A percentile compares a stretch with the other conserved stretches of the same genome.
phyloP scores from a whole-genome alignment of 2,797 vertebrate species.

The Eulemur coronatus region DNA sequence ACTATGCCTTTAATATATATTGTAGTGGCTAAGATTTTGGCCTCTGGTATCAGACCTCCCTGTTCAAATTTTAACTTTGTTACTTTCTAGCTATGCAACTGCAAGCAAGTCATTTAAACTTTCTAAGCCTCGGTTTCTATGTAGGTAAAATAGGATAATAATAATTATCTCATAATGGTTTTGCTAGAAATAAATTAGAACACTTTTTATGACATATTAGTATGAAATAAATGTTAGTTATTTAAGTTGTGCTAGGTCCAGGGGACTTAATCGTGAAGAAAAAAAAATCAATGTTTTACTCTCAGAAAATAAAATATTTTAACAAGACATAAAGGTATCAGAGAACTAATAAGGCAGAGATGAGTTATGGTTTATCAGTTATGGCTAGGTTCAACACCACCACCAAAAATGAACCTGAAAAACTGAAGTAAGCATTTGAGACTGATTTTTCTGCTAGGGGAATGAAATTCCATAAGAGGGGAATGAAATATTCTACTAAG shows the following conservation, averaged over 20 bases:
- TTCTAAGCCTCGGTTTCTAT: neutral
- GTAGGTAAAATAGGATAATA: neutral
- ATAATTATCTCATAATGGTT: neutral
- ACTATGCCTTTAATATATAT: neutral
- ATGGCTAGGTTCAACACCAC: neutral
- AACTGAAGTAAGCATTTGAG: neutral
- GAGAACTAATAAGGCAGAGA: neutral
- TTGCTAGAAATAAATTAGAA: neutral
- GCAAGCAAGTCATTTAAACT: neutral
- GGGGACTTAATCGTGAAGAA: neutral
- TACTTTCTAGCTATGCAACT: neutral
- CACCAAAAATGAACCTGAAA: neutral
- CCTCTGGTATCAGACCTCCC: neutral
- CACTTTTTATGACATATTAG: neutral
- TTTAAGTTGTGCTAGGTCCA: neutral
- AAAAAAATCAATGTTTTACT: neutral
- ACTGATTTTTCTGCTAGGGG: rapidly evolving
- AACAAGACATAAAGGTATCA: neutral
- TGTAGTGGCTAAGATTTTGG: neutral
- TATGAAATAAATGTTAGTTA: neutral
- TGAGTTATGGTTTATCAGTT: neutral
- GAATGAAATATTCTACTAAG: neutral
- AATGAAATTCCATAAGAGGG: too few species aligned
- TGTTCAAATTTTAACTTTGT: neutral
- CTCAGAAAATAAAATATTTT: neutral